Evolutionary conservation across 2,113 vertebrate species (phyloP).

Genomic region (Dasyurus viverrinus): DNA sequence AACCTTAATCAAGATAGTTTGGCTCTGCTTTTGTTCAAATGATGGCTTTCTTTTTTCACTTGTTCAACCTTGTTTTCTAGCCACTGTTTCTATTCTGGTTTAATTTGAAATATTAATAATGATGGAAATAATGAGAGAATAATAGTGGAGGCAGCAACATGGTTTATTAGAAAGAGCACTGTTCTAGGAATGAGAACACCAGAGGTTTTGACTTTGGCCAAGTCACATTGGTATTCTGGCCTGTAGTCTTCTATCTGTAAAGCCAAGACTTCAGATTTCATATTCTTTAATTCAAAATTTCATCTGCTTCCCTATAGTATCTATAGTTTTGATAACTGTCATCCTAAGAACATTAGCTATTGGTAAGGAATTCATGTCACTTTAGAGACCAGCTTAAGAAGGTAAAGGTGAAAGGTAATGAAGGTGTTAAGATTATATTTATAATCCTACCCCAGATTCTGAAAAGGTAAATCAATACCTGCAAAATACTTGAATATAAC

Average conservation of each 20-base stretch:
- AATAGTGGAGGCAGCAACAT: not conserved
- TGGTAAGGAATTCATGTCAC: not conserved
- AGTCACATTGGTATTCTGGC: not conserved
- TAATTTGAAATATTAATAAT: not conserved
- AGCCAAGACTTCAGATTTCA: no score
- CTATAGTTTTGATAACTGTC: not conserved
- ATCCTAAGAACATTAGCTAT: not conserved
- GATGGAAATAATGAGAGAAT: not conserved
- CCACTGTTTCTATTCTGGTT: not conserved
- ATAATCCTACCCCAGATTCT: no score
- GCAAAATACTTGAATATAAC: no score
- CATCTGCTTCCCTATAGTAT: not conserved
- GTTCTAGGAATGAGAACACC: not conserved
- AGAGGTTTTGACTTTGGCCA: not conserved
- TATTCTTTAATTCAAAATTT: not conserved
- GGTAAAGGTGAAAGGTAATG: not conserved
- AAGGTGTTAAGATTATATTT: not conserved
- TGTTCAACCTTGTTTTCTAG: not conserved
- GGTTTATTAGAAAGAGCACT: not conserved
- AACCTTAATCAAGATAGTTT: not conserved
- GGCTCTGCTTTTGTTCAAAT: not conserved
- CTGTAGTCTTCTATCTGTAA: not conserved
- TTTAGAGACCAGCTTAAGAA: not conserved
- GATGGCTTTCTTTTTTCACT: not conserved
- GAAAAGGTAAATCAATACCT: no score